Percentiles rank a stretch among this genome's conserved stretches.
Conservation (phyloP, 2,888 invertebrate species). For the Fabriciana adippe region DNA sequence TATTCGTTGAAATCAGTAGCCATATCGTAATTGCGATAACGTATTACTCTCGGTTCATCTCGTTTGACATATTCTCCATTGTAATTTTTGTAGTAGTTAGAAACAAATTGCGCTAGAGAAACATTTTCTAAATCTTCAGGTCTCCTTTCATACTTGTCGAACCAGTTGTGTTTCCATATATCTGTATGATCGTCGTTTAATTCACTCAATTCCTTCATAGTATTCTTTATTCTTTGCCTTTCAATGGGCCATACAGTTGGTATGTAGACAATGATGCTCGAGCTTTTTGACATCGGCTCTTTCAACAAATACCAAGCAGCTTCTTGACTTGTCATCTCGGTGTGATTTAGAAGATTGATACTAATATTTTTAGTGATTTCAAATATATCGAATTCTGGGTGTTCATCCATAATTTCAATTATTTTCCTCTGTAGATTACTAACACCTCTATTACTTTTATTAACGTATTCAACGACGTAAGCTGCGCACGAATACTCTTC, state of each 20-base stretch:
- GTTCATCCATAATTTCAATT: constrained; percentile 46
- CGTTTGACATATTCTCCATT: constrained; percentile 17
- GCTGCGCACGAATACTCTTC: constrained; percentile 62
- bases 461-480: constrained; percentile 60
- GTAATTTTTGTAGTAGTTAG: constrained; percentile 35
- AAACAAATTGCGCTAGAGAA: constrained; percentile 54
- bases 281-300: constrained; percentile 42
- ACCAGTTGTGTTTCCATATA: constrained; percentile 58
- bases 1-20: constrained; percentile 49
- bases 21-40: constrained; percentile 51
- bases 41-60: constrained; percentile 21
- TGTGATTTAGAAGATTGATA: constrained; percentile 37
- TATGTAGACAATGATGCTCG: constrained; percentile 35
- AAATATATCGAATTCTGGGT: constrained; percentile 45
- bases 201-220: constrained; percentile 46
- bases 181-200: constrained; percentile 49
- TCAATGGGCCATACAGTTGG: constrained; percentile 48
- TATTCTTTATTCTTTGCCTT: constrained; percentile 49
- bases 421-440: constrained; percentile 54
- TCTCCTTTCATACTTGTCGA: constrained; percentile 56
- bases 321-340: constrained; percentile 53
- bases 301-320: constrained; percentile 48
- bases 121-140: constrained; percentile 49
- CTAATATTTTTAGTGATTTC: constrained; percentile 42
- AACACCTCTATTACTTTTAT: constrained; percentile 55